These are phyloP conservation scores for Anticlea derivata DNA, from an alignment of 2,888 invertebrate species.

Conservation along the genomic window DNA sequence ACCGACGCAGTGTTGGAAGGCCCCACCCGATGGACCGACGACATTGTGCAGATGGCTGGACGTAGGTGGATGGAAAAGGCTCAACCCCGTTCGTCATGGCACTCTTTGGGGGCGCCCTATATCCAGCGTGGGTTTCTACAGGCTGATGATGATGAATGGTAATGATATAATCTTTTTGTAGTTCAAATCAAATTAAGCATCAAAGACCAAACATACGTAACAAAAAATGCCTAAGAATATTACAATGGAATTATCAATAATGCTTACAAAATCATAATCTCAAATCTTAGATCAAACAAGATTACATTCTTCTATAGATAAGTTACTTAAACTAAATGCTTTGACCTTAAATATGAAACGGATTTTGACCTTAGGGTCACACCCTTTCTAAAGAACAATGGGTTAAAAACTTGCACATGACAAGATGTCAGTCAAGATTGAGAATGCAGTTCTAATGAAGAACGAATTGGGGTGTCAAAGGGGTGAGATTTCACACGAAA, in stretches of 20 bases:
- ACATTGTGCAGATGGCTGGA: too few species aligned
- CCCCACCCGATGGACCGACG: too few species aligned
- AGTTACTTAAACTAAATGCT: slow-evolving; percentile 51
- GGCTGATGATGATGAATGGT: too few species aligned
- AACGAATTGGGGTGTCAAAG: slow-evolving; percentile 43
- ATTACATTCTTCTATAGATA: slow-evolving; percentile 46
- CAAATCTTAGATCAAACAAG: slow-evolving; percentile 47
- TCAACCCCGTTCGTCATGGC: too few species aligned
- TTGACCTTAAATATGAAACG: slow-evolving; percentile 48
- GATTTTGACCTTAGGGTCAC: slow-evolving; percentile 55
- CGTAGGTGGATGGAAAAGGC: too few species aligned
- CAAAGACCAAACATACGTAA: slow-evolving; percentile 34
- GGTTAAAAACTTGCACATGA: slow-evolving; percentile 42
- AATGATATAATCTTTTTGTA: too few species aligned
- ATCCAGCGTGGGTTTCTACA: too few species aligned
- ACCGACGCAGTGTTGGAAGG: too few species aligned
- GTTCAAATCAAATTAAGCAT: neutral
- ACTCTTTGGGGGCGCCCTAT: too few species aligned
- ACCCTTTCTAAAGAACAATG: slow-evolving; percentile 58
- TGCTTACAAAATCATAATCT: slow-evolving; percentile 46
- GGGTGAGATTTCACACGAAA: slow-evolving; percentile 44
- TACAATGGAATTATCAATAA: slow-evolving; percentile 52
- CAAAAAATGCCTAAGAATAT: slow-evolving; percentile 38
- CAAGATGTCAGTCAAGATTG: slow-evolving; percentile 56
- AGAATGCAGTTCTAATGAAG: slow-evolving; percentile 63